Conservation (phyloP, 2,797 vertebrate genomes). For the Bothrops alternatus region DNA sequence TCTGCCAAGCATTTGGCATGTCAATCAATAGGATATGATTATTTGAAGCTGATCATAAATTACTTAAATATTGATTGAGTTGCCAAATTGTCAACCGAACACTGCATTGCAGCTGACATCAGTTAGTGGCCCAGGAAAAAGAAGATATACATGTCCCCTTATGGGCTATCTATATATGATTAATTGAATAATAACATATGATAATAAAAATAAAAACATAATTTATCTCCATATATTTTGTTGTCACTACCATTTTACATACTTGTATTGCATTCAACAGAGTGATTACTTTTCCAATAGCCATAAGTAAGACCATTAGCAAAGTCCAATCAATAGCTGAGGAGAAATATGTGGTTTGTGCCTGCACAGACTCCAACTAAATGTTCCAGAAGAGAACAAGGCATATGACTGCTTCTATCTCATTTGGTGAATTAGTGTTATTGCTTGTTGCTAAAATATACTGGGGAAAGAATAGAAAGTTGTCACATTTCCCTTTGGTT, state of each 20-base stretch:
- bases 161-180: conserved; percentile 7
- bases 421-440: not conserved
- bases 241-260: conserved; percentile 35
- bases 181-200: conserved; percentile 35
- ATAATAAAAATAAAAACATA: conserved; percentile 44
- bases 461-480: not conserved
- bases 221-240: conserved; percentile 24
- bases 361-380: not conserved
- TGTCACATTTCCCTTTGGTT: not conserved
- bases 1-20: conserved; percentile 35
- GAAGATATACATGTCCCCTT: conserved; percentile 28
- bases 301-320: conserved; percentile 19
- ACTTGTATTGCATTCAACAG: conserved; percentile 23
- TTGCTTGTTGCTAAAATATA: not conserved
- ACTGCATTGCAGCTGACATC: conserved; percentile 38
- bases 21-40: conserved; percentile 59
- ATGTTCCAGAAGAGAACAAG: not conserved
- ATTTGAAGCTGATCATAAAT: conserved; percentile 63
- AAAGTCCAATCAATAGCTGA: conserved; percentile 30
- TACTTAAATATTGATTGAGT: conserved; percentile 54
- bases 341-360: conserved; percentile 16
- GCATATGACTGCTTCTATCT: not conserved
- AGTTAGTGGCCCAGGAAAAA: conserved; percentile 35
- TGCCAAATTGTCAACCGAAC: conserved; percentile 28
- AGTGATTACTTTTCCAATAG: conserved; percentile 29